Evolutionary conservation across 2,888 invertebrate species (phyloP).

Genomic region (Megamerina dolium): DNA sequence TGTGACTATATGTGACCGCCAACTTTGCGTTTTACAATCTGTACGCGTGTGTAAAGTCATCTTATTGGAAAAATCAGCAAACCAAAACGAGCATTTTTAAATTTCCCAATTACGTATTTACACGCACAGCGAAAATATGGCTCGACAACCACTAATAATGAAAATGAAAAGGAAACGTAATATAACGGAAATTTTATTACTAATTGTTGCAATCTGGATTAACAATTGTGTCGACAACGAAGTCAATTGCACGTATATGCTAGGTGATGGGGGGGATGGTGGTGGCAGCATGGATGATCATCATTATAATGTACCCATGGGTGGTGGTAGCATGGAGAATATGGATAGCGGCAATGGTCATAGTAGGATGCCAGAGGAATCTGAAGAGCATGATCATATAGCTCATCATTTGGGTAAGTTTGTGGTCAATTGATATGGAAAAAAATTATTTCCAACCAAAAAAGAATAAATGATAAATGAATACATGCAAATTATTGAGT

Average conservation of each 20-base stretch:
- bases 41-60: neutral
- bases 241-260: constrained; percentile 14
- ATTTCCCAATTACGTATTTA: too few relatives aligned
- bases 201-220: constrained; percentile 43
- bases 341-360: constrained; percentile 20
- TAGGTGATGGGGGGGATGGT: constrained; percentile 14
- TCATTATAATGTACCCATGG: too few relatives aligned
- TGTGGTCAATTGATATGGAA: too few relatives aligned
- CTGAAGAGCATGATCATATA: constrained; percentile 41
- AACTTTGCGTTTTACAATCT: too few relatives aligned
- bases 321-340: constrained; percentile 26
- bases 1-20: too few relatives aligned
- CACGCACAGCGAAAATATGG: too few relatives aligned
- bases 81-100: too few relatives aligned
- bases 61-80: neutral
- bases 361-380: constrained; percentile 28
- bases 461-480: too few relatives aligned
- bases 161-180: constrained; percentile 41
- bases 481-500: too few relatives aligned
- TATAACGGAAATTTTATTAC: constrained; percentile 44
- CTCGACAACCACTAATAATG: constrained; percentile 21
- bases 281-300: constrained; percentile 13
- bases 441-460: too few relatives aligned
- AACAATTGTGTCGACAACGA: constrained; percentile 19
- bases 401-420: constrained; percentile 42